phyloP scores from a whole-genome alignment of 2,797 vertebrate genomes.

The Lophura swinhoii region DNA sequence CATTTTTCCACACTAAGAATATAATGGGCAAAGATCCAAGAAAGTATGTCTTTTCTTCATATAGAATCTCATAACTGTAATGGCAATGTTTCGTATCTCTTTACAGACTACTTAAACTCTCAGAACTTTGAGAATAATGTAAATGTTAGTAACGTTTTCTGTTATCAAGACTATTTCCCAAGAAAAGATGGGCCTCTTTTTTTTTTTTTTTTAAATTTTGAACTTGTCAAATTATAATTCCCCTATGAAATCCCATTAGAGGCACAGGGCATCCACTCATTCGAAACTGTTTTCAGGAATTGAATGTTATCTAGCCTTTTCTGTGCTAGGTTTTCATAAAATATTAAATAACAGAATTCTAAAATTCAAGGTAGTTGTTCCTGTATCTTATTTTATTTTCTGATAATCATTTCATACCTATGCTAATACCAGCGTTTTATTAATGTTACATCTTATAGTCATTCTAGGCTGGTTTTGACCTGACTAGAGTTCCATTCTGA shows the following conservation, averaged over 20 bases:
- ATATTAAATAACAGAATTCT: not conserved
- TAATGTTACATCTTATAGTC: constrained; percentile 57
- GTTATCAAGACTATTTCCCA: not conserved
- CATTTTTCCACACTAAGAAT: not conserved
- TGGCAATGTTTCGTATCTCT: constrained; percentile 7
- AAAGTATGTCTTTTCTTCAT: not conserved
- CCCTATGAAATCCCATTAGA: not conserved
- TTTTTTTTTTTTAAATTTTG: not conserved
- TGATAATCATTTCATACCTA: constrained; percentile 62
- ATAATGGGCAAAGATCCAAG: not conserved
- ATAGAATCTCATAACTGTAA: not conserved
- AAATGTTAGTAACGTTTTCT: not conserved
- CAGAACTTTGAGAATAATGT: constrained; percentile 14
- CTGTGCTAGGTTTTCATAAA: not conserved
- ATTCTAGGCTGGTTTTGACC: constrained; percentile 65
- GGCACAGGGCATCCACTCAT: not conserved
- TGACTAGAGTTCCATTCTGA: constrained; percentile 70
- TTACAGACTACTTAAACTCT: constrained; percentile 2
- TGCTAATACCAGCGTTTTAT: constrained; percentile 48
- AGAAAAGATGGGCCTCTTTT: fast-evolving
- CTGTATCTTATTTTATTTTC: constrained; percentile 47
- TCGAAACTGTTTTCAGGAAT: not conserved
- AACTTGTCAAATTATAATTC: constrained; percentile 22
- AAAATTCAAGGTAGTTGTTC: constrained; percentile 2
- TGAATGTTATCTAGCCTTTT: not conserved